Evolutionary conservation across 2,113 vertebrate species (phyloP).

Genomic region (Papio anubis): DNA sequence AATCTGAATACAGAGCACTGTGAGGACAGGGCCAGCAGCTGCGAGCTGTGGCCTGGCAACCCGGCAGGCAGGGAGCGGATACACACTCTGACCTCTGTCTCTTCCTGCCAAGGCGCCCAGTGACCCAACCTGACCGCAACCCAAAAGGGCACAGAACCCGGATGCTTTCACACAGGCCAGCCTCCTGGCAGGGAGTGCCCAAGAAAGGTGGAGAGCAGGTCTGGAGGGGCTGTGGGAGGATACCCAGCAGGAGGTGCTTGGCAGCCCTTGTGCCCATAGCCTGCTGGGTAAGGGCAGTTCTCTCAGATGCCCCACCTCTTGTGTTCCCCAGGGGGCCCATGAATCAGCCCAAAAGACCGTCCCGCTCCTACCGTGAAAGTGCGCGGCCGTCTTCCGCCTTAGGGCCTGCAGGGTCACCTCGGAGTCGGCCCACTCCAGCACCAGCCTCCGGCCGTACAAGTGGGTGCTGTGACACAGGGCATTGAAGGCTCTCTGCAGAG

Average conservation of each 20-base stretch:
- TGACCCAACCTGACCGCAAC: accelerated
- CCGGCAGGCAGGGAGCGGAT: background rate
- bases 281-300: accelerated
- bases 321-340: background rate
- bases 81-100: background rate
- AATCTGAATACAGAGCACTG: background rate
- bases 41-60: background rate
- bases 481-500: slow-evolving; percentile 91
- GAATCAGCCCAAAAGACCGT: accelerated
- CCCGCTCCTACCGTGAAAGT: slow-evolving; percentile 91
- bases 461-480: slow-evolving; percentile 98
- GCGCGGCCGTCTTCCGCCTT: slow-evolving; percentile 92
- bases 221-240: accelerated
- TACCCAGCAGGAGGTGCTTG: background rate
- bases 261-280: background rate
- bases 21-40: accelerated
- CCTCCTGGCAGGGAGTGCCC: accelerated
- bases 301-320: background rate
- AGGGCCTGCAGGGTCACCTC: slow-evolving; percentile 93
- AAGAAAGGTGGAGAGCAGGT: background rate
- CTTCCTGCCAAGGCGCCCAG: background rate
- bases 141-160: accelerated
- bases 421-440: slow-evolving; percentile 95
- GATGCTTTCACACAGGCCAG: accelerated
- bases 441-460: slow-evolving; percentile 94